A percentile compares a stretch with the other conserved stretches of the same genome.
phyloP scores from a whole-genome alignment of 1,140 invertebrate species.

The Eumaeus atala region DNA sequence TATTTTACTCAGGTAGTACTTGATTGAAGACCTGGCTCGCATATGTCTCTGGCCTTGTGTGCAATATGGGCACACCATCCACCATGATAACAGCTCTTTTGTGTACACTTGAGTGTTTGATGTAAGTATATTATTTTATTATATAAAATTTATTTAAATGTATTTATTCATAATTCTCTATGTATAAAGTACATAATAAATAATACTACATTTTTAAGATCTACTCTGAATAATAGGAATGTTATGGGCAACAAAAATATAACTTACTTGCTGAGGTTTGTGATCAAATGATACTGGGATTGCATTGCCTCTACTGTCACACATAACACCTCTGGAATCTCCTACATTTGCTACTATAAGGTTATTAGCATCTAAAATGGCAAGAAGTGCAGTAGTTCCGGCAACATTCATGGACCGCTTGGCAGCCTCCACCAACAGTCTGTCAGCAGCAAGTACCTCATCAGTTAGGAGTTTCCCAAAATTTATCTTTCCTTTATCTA shows the following conservation, averaged over 20 bases:
- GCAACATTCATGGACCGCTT: conserved; percentile 90
- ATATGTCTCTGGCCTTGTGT: too few relatives aligned
- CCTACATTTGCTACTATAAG: conserved; percentile 96
- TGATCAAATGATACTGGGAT: conserved; percentile 97
- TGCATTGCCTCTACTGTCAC: conserved; percentile 89
- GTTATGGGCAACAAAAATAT: not conserved
- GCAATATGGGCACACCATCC: too few relatives aligned
- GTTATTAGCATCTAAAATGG: conserved; percentile 85
- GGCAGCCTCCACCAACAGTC: conserved; percentile 84
- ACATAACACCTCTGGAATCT: conserved; percentile 96
- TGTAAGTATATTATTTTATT: not conserved
- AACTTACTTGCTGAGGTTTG: conserved; percentile 91
- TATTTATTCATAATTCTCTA: too few relatives aligned
- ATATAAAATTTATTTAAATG: too few relatives aligned
- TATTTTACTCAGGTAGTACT: too few relatives aligned
- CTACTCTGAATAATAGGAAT: not conserved
- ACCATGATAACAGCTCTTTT: too few relatives aligned
- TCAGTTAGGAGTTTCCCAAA: conserved; percentile 88
- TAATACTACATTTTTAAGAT: not conserved
- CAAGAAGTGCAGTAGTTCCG: conserved; percentile 94
- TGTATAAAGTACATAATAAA: too few relatives aligned
- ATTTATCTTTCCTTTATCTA: conserved; percentile 84
- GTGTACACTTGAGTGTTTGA: too few relatives aligned
- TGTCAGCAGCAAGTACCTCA: conserved; percentile 88
- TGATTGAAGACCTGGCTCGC: too few relatives aligned